Evolutionary conservation across 1,140 invertebrate species (phyloP), one percentile per base, ranked within the genome.

Genomic region (Euwallacea fornicatus): DNA sequence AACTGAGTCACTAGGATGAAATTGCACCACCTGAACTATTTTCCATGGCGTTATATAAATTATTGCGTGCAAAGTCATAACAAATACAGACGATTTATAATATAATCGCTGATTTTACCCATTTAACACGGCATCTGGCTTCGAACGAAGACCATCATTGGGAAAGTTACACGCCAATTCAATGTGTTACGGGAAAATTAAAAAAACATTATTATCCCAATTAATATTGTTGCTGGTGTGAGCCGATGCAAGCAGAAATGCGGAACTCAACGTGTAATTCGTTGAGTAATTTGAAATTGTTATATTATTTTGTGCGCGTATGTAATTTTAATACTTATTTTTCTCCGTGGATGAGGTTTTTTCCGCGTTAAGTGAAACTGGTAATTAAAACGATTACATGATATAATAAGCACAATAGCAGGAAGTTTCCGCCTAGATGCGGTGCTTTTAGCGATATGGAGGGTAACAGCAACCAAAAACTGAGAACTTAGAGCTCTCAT

Each of bases 141-240:
- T 10, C 41, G 47, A 44, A 64, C 46, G 16, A 50, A 62, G 46
- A 64, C 47, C 46, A 64, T 53, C 47, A 64, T 64, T 64, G 62
- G 62, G 62, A 64, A 64, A 64, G 62, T 53, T 64, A 21, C 62
- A 64, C 47, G 62, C 62, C 46, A 64, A 33, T 53, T 64, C 62
- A 59, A 59, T 64, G 62, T 64, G 46, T 64, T 64, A 64, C 62
- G 16, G 62, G 62, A 6, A 53, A 64, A 64, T 64, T 63, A 64
- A 64, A 64, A 50, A 60, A 64, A 53, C 11, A 21, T 64, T 64
- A 64, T 64, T 64, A 64, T 53, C 46, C 62, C 62, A 64, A 64
- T 64, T 64, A 64, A 64, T 64, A 67, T 67, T 59, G 55, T 67
- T 67, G 55, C 59, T 58, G 44, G 65, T 59, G 62, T 64, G 62